Percentiles rank a stretch among this genome's conserved stretches.
These are phyloP conservation scores for Chondrilla cf. caribensis DNA, from an alignment of 37 sponge, comb jelly and placozoan genomes.

Conservation along the genomic window DNA sequence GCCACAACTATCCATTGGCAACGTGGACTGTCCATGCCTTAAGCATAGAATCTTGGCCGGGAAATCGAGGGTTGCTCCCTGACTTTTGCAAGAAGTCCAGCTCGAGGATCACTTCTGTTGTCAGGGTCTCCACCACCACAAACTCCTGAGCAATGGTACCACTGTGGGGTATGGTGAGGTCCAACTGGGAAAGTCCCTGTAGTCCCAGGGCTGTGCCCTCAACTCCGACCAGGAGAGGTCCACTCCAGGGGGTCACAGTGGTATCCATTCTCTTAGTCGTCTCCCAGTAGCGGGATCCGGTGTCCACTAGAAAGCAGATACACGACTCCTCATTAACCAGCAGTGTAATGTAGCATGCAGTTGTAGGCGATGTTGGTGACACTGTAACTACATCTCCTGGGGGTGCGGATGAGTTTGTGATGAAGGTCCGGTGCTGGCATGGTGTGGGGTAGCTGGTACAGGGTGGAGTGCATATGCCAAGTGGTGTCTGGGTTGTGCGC, in stretches of 20 bases:
- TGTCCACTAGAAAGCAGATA: not conserved
- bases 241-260: not conserved
- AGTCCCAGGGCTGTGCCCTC: conserved; percentile 10
- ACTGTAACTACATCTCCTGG: not conserved
- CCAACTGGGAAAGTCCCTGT: not conserved
- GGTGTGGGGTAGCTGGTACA: not conserved
- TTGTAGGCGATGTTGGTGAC: not conserved
- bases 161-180: not conserved
- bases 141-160: no score
- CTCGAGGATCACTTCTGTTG: not conserved
- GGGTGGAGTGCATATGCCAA: not conserved
- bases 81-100: not conserved
- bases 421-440: not conserved
- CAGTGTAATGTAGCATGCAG: not conserved
- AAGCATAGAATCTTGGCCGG: not conserved
- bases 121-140: not conserved
- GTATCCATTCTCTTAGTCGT: not conserved
- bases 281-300: not conserved
- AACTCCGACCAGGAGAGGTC: not conserved
- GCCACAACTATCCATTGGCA: not conserved
- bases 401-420: not conserved
- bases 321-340: no score
- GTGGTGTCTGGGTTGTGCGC: not conserved
- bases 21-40: not conserved
- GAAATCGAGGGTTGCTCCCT: not conserved